These are phyloP conservation scores for Cerastis rubricosa DNA, from an alignment of 2,888 invertebrate species.

Conservation along the genomic window DNA sequence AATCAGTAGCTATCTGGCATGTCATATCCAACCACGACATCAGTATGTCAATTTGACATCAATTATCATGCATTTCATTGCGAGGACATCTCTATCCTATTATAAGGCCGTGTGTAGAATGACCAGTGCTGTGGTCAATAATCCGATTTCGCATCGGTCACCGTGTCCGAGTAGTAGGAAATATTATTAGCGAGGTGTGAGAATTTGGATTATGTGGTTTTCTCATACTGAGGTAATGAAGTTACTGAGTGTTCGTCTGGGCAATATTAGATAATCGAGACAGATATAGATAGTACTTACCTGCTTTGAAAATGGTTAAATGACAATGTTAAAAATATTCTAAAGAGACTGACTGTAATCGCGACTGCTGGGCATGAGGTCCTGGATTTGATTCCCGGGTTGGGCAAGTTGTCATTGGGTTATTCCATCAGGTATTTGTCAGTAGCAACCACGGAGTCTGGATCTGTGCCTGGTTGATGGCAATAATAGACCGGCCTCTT, in stretches of 20 bases:
- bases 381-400: too few species aligned
- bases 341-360: too few species aligned
- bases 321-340: background rate
- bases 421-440: too few species aligned
- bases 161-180: constrained; percentile 63
- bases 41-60: constrained; percentile 3
- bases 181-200: constrained; percentile 69
- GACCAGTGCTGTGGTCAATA: constrained; percentile 74
- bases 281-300: background rate
- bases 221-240: constrained; percentile 66
- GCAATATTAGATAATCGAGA: background rate
- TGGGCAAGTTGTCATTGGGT: too few species aligned
- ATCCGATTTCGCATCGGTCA: constrained; percentile 75
- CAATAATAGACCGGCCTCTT: too few species aligned
- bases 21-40: background rate
- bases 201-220: constrained; percentile 66
- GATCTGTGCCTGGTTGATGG: too few species aligned
- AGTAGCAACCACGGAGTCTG: too few species aligned
- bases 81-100: constrained; percentile 52
- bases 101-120: constrained; percentile 43
- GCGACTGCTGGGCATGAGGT: too few species aligned
- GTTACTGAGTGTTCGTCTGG: background rate
- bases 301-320: background rate
- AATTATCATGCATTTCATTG: constrained; percentile 52
- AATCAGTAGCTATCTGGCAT: background rate